Evolutionary conservation across 37 sponge, comb jelly and placozoan species (phyloP).

Genomic region (Eunapius fragilis): DNA sequence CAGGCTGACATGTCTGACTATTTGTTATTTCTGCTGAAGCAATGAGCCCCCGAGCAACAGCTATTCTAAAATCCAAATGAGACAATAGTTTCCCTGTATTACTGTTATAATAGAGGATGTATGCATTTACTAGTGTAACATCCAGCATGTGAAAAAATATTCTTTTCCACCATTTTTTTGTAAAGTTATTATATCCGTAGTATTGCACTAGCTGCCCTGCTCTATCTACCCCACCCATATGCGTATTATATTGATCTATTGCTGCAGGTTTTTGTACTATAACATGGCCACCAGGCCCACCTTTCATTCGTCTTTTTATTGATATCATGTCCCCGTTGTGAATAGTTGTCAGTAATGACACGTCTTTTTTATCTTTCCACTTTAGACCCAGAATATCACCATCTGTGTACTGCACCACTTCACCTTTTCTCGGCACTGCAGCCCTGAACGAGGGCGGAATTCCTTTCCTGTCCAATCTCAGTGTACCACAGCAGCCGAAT

Average conservation of each 20-base stretch:
- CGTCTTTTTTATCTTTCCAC: slow-evolving; percentile 36
- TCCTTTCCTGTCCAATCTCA: slow-evolving; percentile 21
- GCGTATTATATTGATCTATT: slow-evolving; percentile 13
- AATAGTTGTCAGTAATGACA: slow-evolving; percentile 18
- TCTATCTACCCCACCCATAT: slow-evolving; percentile 40
- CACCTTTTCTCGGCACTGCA: slow-evolving; percentile 13
- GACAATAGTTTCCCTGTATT: neutral
- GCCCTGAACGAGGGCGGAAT: slow-evolving; percentile 14
- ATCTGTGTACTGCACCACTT: neutral
- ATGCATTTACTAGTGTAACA: slow-evolving; percentile 17
- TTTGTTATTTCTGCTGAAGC: no score
- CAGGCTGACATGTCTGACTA: neutral
- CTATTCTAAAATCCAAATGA: slow-evolving; percentile 25
- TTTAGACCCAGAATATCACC: slow-evolving; percentile 7
- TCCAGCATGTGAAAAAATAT: slow-evolving; percentile 19
- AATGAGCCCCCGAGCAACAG: slow-evolving; percentile 1
- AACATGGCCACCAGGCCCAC: neutral
- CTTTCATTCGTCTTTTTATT: neutral
- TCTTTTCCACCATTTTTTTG: slow-evolving; percentile 29
- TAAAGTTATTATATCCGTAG: slow-evolving; percentile 23
- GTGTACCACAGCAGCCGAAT: slow-evolving; percentile 53
- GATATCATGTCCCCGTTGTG: slow-evolving; percentile 6
- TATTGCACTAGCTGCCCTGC: slow-evolving; percentile 32
- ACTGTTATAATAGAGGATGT: neutral
- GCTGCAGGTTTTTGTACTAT: slow-evolving; percentile 7